Conservation (phyloP, 2,797 vertebrate species). For the Salmo trutta region DNA sequence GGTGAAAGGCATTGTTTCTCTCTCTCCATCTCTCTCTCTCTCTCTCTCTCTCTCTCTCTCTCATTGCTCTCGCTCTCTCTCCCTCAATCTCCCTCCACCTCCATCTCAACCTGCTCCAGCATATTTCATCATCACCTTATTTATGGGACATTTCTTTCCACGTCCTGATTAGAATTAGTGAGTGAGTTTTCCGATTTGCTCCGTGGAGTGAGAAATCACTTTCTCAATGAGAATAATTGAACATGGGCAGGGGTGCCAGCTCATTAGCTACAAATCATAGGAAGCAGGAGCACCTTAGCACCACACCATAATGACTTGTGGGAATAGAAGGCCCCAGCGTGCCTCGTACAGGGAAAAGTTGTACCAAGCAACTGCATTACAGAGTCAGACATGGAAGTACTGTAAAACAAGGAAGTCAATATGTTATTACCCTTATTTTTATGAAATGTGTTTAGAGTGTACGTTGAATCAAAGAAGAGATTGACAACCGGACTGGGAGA, state of each 20-base stretch:
- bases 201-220: constrained; percentile 81
- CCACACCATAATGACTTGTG: constrained; percentile 78
- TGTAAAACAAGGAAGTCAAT: neutral
- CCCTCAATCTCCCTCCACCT: neutral
- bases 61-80: neutral
- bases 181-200: constrained; percentile 72
- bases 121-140: constrained; percentile 20
- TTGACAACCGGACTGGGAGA: neutral
- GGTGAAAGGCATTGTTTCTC: neutral
- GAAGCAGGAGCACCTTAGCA: constrained; percentile 71
- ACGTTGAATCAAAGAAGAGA: neutral
- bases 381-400: neutral
- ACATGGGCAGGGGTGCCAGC: constrained; percentile 75
- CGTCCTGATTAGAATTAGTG: constrained; percentile 76
- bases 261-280: constrained; percentile 81
- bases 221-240: constrained; percentile 83
- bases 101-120: constrained; percentile 9
- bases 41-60: neutral
- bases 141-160: constrained; percentile 38
- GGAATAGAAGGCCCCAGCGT: constrained; percentile 62
- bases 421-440: neutral
- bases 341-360: constrained; percentile 47
- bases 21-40: neutral
- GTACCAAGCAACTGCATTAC: neutral
- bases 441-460: neutral